Percentiles rank a stretch among this genome's conserved stretches.
phyloP scores from a whole-genome alignment of 2,113 vertebrate genomes.

The Platichthys flesus region DNA sequence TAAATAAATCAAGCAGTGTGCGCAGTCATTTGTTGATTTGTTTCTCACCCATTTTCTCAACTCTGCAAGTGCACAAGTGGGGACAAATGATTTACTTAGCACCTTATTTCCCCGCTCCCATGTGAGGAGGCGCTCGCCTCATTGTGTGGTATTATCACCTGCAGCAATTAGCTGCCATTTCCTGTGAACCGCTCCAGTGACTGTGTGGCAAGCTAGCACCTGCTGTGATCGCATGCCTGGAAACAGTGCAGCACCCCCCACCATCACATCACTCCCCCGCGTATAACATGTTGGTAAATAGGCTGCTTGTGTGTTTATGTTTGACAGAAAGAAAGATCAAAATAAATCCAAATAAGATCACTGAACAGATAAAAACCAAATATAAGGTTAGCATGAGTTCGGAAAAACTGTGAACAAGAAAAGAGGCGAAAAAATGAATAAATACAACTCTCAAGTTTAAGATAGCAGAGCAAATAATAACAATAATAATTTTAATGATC shows the following conservation, averaged over 20 bases:
- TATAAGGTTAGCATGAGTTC: too few species aligned
- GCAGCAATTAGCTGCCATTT: constrained; percentile 72
- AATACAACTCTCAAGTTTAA: too few species aligned
- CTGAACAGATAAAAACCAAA: background rate
- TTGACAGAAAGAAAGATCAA: background rate
- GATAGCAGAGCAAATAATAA: too few species aligned
- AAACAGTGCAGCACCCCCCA: constrained; percentile 43
- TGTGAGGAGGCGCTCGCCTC: constrained; percentile 11
- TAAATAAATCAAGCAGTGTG: background rate
- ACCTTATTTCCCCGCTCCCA: constrained; percentile 35
- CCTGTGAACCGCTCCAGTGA: constrained; percentile 61
- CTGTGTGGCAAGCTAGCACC: constrained; percentile 46
- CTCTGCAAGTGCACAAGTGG: constrained; percentile 37
- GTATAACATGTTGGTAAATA: constrained; percentile 22
- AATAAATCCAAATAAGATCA: too few species aligned
- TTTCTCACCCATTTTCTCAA: constrained; percentile 36
- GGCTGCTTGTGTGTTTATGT: constrained; percentile 6
- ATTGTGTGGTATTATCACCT: constrained; percentile 60
- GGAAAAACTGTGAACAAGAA: too few species aligned
- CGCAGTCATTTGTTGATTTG: background rate
- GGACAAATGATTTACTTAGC: constrained; percentile 55
- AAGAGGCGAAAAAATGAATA: too few species aligned
- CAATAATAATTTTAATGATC: too few species aligned
- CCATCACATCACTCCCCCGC: constrained; percentile 58
- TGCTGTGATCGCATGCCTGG: constrained; percentile 61